Evolutionary conservation across 64 coral and sea anemone species (phyloP), one percentile per base, ranked within the genome.

Genomic region (Actinia equina): DNA sequence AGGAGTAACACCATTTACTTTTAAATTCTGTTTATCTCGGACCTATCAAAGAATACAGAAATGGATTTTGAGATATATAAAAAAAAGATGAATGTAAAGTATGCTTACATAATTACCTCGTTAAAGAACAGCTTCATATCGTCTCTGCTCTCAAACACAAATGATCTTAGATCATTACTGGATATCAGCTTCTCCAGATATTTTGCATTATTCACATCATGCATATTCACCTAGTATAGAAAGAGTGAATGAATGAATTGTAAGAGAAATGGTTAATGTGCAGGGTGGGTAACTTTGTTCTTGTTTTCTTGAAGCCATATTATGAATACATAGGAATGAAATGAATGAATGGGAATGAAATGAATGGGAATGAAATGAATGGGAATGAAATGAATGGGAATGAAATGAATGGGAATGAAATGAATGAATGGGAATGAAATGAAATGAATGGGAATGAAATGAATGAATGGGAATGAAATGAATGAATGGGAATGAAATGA

Each of bases 101-200:
- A 44, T 43, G 27, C 26, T 17, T 6, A 26, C 14, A 46, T 79
- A 79, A 61, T 51, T 46, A 99, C 96, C 91, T 99, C 96, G 52
- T 87, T 77, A 46, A 99, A 86, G 70, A 99, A 99, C 3, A 99
- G 80, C 51, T 93, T 92, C 49, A 99, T 78, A 83, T 99, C 97
- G 19, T 99, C 93, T 89, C 93, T 95, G 80, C 88, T 95, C 82
- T 95, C 94, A 88, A 94, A 99, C 7, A 99, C 97, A 95, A 99
- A 99, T 58, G 93, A 90, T 84, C 82, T 89, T 52, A 91, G 71
- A 86, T 99, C 97, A 86, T 99, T 85, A 17, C 81, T 70, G 60
- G 71, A 89, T 51, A 99, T 94, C 71, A 99, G 62, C 8, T 43
- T 86, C 81, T 99, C 97, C 44, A 99, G 83, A 88, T 86, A 99